Conservation (phyloP, 2,888 invertebrate genomes). For the Sipunculus nudus region DNA sequence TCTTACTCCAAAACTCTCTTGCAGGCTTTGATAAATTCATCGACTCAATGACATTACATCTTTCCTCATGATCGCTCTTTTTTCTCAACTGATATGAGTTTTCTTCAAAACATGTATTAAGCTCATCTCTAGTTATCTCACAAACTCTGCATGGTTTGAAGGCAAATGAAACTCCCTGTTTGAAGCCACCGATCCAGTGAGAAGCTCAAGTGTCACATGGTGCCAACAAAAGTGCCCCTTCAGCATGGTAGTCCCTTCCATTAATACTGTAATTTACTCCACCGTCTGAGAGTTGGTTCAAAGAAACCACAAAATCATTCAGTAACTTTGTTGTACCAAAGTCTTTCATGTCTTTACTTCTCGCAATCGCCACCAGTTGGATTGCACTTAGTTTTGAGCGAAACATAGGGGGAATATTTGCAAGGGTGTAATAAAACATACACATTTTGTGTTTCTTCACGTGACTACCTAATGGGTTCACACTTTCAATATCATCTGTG, state of each 20-base stretch:
- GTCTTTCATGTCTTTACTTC: constrained; percentile 3
- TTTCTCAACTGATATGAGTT: constrained; percentile 3
- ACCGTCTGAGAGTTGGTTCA: background rate
- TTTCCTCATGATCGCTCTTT: constrained; percentile 9
- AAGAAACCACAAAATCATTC: background rate
- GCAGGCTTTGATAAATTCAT: background rate
- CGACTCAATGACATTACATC: constrained; percentile 5
- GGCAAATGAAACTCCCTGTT: constrained; percentile 25
- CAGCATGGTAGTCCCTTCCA: constrained; percentile 8
- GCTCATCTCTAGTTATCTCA: background rate
- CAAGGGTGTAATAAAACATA: constrained; percentile 24
- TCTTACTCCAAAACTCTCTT: constrained; percentile 23
- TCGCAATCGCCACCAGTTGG: constrained; percentile 17
- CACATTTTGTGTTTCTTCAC: constrained; percentile 23
- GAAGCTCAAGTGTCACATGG: constrained; percentile 23
- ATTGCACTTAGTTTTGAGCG: constrained; percentile 21
- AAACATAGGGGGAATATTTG: constrained; percentile 22
- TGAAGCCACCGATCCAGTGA: constrained; percentile 22
- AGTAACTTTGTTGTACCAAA: background rate
- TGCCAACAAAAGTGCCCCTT: constrained; percentile 20
- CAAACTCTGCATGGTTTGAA: constrained; percentile 19
- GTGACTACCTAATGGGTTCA: constrained; percentile 7
- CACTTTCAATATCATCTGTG: constrained; percentile 11
- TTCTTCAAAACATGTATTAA: background rate
- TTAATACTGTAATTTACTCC: background rate